phyloP scores from a whole-genome alignment of 2,888 invertebrate species.

The Drosophila mimica region DNA sequence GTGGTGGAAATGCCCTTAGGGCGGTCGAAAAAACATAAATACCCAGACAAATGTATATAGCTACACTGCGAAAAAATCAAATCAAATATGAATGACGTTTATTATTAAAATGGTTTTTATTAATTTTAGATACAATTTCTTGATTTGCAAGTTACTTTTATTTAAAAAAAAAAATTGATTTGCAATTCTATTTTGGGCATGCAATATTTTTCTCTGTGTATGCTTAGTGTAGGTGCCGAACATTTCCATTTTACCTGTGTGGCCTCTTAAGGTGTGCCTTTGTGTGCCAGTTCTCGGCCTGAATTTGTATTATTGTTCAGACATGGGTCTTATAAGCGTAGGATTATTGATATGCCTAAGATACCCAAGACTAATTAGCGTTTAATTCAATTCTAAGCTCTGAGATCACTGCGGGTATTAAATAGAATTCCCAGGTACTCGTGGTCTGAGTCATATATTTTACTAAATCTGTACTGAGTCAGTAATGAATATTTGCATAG shows the following conservation, averaged over 20 bases:
- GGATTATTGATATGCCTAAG: neutral
- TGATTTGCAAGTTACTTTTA: neutral
- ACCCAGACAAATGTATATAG: neutral
- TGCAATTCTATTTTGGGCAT: neutral
- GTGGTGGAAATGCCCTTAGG: conserved; percentile 53
- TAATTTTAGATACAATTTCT: neutral
- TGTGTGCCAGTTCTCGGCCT: conserved; percentile 10
- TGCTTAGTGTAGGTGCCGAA: neutral
- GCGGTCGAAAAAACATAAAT: conserved; percentile 32
- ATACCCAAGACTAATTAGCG: conserved; percentile 15
- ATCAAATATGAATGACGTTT: neutral
- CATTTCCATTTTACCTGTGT: conserved; percentile 29
- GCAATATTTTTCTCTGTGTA: neutral
- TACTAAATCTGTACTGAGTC: neutral
- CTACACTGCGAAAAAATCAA: conserved; percentile 1
- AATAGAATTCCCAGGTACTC: neutral
- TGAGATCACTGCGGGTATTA: neutral
- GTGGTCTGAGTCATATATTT: neutral
- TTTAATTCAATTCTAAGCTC: conserved; percentile 10
- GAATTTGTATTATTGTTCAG: conserved; percentile 5
- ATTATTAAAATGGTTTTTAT: neutral
- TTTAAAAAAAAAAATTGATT: neutral
- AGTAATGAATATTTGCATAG: neutral
- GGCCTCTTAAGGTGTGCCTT: conserved; percentile 13
- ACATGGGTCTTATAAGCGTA: neutral